Conservation (phyloP, 2,888 invertebrate species). For the Lissonota sp. region DNA sequence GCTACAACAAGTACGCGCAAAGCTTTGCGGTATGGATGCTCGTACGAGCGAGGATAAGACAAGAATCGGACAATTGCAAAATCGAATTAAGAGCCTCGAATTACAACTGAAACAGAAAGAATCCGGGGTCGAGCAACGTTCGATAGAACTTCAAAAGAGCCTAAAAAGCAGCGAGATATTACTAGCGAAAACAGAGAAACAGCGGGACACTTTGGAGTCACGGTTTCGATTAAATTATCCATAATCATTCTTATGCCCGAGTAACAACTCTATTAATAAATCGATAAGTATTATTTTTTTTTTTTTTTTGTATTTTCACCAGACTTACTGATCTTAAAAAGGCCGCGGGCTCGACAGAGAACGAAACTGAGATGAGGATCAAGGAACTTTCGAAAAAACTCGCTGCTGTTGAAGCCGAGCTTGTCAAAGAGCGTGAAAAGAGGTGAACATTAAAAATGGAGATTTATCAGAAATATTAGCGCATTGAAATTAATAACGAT, state of each 20-base stretch:
- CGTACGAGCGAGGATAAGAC: conserved; percentile 65
- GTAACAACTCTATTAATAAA: not conserved
- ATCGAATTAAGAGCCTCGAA: conserved; percentile 69
- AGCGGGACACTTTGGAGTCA: conserved; percentile 75
- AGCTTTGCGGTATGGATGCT: conserved; percentile 72
- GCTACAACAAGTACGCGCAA: conserved; percentile 68
- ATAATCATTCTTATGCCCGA: conserved; percentile 14
- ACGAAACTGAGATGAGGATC: conserved; percentile 64
- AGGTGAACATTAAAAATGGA: conserved; percentile 64
- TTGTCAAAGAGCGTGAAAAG: conserved; percentile 64
- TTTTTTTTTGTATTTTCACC: conserved; percentile 6
- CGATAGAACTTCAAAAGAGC: conserved; percentile 73
- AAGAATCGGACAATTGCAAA: conserved; percentile 71
- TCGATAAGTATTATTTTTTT: not conserved
- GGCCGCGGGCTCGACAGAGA: conserved; percentile 71
- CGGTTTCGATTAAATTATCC: conserved; percentile 67
- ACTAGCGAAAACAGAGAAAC: conserved; percentile 74
- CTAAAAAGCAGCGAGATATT: conserved; percentile 72
- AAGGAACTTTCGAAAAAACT: conserved; percentile 68
- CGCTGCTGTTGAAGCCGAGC: conserved; percentile 49
- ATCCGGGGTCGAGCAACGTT: conserved; percentile 65
- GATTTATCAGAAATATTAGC: not conserved
- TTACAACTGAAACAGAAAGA: conserved; percentile 75
- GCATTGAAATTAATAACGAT: not conserved
- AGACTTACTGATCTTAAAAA: conserved; percentile 75